Evolutionary conservation across 2,888 invertebrate species (phyloP), one percentile per base, ranked within the genome.

Genomic region (Dexiosoma caninum): DNA sequence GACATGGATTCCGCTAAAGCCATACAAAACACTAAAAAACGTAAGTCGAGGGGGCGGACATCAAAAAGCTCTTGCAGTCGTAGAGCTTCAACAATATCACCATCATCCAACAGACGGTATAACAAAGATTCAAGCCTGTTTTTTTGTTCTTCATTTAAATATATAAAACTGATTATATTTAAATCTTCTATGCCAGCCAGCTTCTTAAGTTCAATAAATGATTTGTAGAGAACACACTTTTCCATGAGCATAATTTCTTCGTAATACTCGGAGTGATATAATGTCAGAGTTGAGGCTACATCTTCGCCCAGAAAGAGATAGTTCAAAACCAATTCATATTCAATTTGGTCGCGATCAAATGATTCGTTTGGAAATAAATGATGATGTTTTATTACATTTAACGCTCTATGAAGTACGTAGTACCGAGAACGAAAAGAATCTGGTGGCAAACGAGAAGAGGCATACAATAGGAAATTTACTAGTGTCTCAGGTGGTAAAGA

Each of bases 401-500:
- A 83, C 0, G 88, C 86, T 78, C 89, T 89, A 1, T 89, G 83
- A 14, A 90, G 81, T 37, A 92, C 91, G 86, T 93, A 94, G 83
- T 92, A 93, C 30, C 86, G 86, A 7, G 82, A 77, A 6, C 72
- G 77, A 53, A 59, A 77, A 2, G 84, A 82, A 0, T 84, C 67
- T 21, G 91, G 89, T 0, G 85, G 85, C 32, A 93, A 91, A 79
- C 91, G 91, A 2, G 91, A 91, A 0, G 92, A 92, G 0, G 88
- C 86, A 67, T 92, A 90, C 0, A 93, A 89, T 44, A 94, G 92
- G 86, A 95, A 95, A 81, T 93, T 91, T 0, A 94, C 92, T 0
- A 94, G 92, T 16, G 92, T 91, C 78, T 92, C 92, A 14, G 94
- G 93, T 0, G 92, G 90, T 0, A 95, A 92, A 0, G 92, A 90